Conservation (phyloP, 2,888 invertebrate genomes). For the Eristalis tenax region DNA sequence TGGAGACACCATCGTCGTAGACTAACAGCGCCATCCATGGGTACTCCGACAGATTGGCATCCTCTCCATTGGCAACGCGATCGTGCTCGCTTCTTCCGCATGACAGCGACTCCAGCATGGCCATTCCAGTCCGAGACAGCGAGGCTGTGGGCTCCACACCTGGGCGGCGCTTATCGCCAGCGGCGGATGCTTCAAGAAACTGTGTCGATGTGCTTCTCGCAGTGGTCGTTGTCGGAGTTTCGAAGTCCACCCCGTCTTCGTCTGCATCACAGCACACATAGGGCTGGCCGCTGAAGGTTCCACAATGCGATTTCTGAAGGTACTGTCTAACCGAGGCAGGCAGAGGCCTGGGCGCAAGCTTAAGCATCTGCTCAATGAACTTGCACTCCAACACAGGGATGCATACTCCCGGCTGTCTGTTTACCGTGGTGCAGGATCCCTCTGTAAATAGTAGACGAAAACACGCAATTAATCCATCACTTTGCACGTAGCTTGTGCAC, state of each 20-base stretch:
- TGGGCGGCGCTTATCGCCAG: background rate
- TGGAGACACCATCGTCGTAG: slow-evolving; percentile 79
- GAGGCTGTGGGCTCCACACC: background rate
- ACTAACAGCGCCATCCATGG: slow-evolving; percentile 89
- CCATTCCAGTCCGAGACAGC: slow-evolving; percentile 34
- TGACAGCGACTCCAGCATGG: slow-evolving; percentile 34
- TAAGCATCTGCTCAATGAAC: slow-evolving; percentile 43
- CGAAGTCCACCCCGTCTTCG: background rate
- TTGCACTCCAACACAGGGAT: slow-evolving; percentile 49
- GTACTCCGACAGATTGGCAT: slow-evolving; percentile 84
- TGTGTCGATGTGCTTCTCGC: background rate
- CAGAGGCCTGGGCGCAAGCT: slow-evolving; percentile 23
- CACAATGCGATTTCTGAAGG: slow-evolving; percentile 42
- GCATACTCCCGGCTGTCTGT: slow-evolving; percentile 45
- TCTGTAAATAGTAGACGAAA: background rate
- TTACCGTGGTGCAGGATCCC: slow-evolving; percentile 4
- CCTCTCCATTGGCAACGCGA: slow-evolving; percentile 84
- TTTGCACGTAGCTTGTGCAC: no score
- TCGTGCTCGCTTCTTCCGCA: slow-evolving; percentile 83
- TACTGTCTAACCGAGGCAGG: slow-evolving; percentile 30
- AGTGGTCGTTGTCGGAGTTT: background rate
- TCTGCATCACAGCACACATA: slow-evolving; percentile 49
- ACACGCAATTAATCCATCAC: background rate
- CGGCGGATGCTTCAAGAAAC: background rate
- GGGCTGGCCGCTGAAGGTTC: slow-evolving; percentile 34